These are phyloP conservation scores for Brenthis hecate DNA, from an alignment of 2,888 invertebrate species.

Conservation along the genomic window DNA sequence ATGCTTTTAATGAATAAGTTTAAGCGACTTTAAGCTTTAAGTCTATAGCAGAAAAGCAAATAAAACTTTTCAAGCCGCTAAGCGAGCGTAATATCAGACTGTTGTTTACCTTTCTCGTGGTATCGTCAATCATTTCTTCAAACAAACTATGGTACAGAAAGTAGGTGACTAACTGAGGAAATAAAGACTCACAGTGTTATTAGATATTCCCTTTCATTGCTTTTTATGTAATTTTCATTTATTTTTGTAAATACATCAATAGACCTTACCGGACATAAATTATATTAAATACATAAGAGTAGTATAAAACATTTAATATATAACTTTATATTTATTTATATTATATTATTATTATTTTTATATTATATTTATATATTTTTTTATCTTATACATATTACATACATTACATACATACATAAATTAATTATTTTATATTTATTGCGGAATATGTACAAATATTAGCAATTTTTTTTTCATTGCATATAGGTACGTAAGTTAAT, in stretches of 20 bases:
- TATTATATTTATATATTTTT: no score
- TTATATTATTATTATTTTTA: background rate
- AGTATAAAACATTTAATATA: background rate
- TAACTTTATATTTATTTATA: background rate
- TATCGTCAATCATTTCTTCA: slow-evolving; percentile 64
- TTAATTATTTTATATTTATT: no score
- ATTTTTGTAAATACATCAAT: no score
- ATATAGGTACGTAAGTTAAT: no score
- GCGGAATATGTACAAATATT: no score
- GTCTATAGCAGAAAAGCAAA: slow-evolving; percentile 11
- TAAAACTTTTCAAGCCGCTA: slow-evolving; percentile 17
- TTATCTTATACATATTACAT: no score
- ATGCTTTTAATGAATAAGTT: slow-evolving; percentile 33
- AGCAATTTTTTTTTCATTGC: no score
- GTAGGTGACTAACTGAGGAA: slow-evolving; percentile 52
- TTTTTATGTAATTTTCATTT: background rate
- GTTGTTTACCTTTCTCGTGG: slow-evolving; percentile 62
- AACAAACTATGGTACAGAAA: slow-evolving; percentile 53
- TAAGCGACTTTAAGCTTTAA: slow-evolving; percentile 46
- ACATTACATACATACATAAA: no score
- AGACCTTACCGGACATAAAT: no score
- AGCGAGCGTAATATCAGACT: slow-evolving; percentile 35
- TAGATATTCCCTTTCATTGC: slow-evolving; percentile 13
- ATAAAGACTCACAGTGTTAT: slow-evolving; percentile 14
- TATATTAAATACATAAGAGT: no score